Evolutionary conservation across 2,888 invertebrate genomes (phyloP).

Genomic region (Cephus sareptanus): DNA sequence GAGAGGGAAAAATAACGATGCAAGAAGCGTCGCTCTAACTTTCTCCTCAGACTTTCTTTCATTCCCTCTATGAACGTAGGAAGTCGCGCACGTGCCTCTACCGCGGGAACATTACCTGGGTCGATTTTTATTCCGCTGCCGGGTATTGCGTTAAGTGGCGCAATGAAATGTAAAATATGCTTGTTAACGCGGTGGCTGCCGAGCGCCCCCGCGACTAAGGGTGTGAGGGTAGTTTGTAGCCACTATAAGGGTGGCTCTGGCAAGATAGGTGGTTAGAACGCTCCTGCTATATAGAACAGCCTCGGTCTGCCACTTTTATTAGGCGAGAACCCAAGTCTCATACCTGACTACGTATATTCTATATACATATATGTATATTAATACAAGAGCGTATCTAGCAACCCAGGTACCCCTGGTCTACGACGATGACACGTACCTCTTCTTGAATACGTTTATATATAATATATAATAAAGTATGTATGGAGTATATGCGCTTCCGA

Average conservation of each 20-base stretch:
- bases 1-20: not conserved
- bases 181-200: conserved; percentile 49
- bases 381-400: not conserved
- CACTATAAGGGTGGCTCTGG: not conserved
- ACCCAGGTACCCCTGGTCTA: not conserved
- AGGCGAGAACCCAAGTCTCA: conserved; percentile 6
- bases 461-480: not conserved
- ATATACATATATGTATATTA: not conserved
- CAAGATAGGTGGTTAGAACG: conserved; percentile 4
- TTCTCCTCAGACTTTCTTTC: not conserved
- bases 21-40: not conserved
- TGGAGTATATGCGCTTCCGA: too few relatives aligned
- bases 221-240: conserved; percentile 8
- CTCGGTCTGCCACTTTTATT: conserved; percentile 9
- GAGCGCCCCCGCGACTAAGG: not conserved
- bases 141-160: conserved; percentile 56
- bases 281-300: conserved; percentile 1
- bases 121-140: conserved; percentile 48
- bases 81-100: not conserved
- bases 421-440: not conserved
- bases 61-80: not conserved
- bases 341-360: not conserved
- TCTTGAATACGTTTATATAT: not conserved
- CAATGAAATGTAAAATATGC: conserved; percentile 63
- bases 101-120: conserved; percentile 5